These are phyloP conservation scores for Falco punctatus DNA, from an alignment of 2,113 vertebrate species.

Conservation along the genomic window DNA sequence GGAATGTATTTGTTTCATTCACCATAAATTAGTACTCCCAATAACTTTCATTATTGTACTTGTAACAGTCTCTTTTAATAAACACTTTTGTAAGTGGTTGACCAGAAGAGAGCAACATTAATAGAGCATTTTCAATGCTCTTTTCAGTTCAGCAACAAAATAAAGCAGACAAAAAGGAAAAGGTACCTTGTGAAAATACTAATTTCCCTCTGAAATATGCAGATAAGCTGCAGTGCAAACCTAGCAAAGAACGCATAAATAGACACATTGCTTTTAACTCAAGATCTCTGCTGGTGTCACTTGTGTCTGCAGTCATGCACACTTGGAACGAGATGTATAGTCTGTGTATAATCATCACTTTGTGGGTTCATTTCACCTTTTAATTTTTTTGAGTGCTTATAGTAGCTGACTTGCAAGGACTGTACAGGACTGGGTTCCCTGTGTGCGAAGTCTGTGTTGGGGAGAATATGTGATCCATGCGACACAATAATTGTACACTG, in stretches of 20 bases:
- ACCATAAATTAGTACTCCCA: background rate
- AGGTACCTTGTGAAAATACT: background rate
- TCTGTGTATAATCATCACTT: background rate
- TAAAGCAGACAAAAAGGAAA: background rate
- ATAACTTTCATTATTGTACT: rapidly evolving
- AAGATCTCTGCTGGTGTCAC: background rate
- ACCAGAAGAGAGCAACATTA: background rate
- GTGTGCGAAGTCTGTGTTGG: background rate
- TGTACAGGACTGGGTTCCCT: background rate
- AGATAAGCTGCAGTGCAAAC: background rate
- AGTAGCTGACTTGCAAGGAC: background rate
- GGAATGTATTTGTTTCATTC: background rate
- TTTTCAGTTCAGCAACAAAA: background rate
- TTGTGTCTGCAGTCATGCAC: background rate
- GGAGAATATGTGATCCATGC: background rate
- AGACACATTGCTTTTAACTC: rapidly evolving
- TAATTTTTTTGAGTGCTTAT: background rate
- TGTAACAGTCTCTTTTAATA: background rate
- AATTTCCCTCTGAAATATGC: rapidly evolving
- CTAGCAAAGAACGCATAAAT: background rate
- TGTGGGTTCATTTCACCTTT: background rate
- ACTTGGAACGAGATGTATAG: too few relatives aligned
- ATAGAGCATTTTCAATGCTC: background rate
- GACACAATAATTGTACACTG: background rate
- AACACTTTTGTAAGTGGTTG: background rate